Evolutionary conservation across 2,888 invertebrate species (phyloP).

Genomic region (Hylaea fasciaria): DNA sequence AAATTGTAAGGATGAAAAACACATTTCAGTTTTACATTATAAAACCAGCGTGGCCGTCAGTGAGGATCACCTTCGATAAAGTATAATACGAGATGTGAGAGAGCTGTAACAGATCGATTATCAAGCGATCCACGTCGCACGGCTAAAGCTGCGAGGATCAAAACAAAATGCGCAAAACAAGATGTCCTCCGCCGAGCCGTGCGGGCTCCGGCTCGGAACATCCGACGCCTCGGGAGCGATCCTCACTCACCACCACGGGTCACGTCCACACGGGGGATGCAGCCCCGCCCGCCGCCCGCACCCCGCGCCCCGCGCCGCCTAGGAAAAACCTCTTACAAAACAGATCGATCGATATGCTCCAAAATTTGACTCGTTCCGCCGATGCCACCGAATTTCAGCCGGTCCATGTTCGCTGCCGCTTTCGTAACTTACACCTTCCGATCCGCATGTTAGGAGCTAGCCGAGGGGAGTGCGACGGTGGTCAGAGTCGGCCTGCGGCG

Average conservation of each 20-base stretch:
- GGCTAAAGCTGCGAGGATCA: slow-evolving; percentile 43
- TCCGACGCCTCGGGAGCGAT: slow-evolving; percentile 7
- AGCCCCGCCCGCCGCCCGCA: slow-evolving; percentile 57
- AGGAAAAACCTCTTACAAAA: slow-evolving; percentile 73
- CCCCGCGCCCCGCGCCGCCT: slow-evolving; percentile 52
- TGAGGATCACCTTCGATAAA: background rate
- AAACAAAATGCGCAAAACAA: slow-evolving; percentile 62
- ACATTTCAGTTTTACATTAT: no score
- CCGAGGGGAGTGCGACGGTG: background rate
- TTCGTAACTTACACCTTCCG: background rate
- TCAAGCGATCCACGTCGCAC: slow-evolving; percentile 23
- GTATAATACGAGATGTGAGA: background rate
- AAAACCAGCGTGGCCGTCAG: no score
- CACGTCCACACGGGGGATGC: slow-evolving; percentile 53
- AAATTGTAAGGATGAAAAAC: background rate
- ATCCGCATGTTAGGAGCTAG: background rate
- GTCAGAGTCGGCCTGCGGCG: slow-evolving; percentile 24
- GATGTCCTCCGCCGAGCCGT: slow-evolving; percentile 52
- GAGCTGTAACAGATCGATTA: slow-evolving; percentile 7
- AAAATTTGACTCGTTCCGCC: slow-evolving; percentile 59
- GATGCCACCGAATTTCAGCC: slow-evolving; percentile 53
- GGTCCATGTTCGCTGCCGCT: slow-evolving; percentile 35
- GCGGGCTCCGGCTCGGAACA: background rate
- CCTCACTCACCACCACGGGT: slow-evolving; percentile 31
- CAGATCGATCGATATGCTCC: slow-evolving; percentile 77